These are phyloP conservation scores for Psilopsiagon aurifrons DNA, from an alignment of 2,113 vertebrate species.

Conservation along the genomic window DNA sequence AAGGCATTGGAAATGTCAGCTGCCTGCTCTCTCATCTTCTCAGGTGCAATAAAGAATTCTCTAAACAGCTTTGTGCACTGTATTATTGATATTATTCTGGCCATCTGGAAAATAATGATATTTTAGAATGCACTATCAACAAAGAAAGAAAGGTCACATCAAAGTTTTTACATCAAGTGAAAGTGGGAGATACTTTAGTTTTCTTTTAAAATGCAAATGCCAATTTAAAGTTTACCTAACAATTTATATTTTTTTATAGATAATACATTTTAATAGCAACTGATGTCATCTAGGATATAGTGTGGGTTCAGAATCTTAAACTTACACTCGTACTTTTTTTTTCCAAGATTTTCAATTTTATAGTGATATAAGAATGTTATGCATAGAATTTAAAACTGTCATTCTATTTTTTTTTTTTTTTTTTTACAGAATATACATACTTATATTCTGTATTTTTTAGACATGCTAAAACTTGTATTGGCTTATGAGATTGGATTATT, in stretches of 20 bases:
- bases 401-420: not conserved
- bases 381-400: not conserved
- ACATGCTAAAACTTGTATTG: not conserved
- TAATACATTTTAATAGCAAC: not conserved
- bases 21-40: not conserved
- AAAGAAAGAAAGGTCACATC: not conserved
- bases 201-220: not conserved
- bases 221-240: not conserved
- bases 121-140: not conserved
- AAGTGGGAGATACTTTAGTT: not conserved
- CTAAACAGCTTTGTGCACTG: not conserved
- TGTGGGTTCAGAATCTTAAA: not conserved
- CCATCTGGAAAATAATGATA: not conserved
- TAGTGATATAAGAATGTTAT: not conserved
- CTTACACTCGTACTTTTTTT: not conserved
- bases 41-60: not conserved
- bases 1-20: not conserved
- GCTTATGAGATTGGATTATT: not conserved
- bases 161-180: not conserved
- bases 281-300: not conserved
- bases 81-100: not conserved
- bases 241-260: not conserved
- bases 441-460: not conserved
- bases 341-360: not conserved
- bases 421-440: not conserved